Base-by-base conservation (phyloP, 2,797 vertebrate genomes). In the Nannoperca australis region DNA sequence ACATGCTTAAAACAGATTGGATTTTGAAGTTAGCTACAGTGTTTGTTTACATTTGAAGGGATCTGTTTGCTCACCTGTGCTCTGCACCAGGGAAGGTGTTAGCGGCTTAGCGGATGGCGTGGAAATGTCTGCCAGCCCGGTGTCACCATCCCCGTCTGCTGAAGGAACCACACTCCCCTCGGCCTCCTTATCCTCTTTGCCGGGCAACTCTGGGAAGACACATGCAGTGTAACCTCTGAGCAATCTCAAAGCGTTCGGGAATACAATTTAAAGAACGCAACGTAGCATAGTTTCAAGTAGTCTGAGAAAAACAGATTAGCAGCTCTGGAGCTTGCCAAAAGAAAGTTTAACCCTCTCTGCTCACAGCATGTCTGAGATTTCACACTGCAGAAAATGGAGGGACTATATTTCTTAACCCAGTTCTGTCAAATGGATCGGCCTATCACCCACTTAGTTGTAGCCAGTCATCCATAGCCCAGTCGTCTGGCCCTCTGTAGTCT, bases 361-460 rank as follows among this genome's bases (percentile, higher is more conserved):
- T 78, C 72, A 7, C 17, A 49, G 78, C 22, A 40, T 0, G 36
- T 82, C 76, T 83, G 79, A 86, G 77, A 79, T 73, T 51, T 47
- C 63, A 55, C 62, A 20, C 79, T 77, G 82, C 18, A 76, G 73
- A 51, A 83, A 79, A 84, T 17, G 76, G 65, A 73, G 45, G 66
- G 82, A 77, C 85, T 76, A 64, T 69, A 68, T 89, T 84, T 92
- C 88, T 81, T 92, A 94, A 95, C 94, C 95, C 84, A 95, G 91
- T 94, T 95, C 90, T 94, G 93, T 95, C 95, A 94, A 70, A 85
- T 18, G 61, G 81, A 91, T 85, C 44, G 53, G 67, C 76, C 77
- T 70, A 45, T 92, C 83, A 84, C 82, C 82, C 88, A 85, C 86
- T 91, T 89, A 88, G 81, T 82, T 84, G 74, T 53, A 87, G 76